Evolutionary conservation across 2,797 vertebrate species (phyloP), one percentile per base, ranked within the genome.

Genomic region (Parotocinclus haroldoi): DNA sequence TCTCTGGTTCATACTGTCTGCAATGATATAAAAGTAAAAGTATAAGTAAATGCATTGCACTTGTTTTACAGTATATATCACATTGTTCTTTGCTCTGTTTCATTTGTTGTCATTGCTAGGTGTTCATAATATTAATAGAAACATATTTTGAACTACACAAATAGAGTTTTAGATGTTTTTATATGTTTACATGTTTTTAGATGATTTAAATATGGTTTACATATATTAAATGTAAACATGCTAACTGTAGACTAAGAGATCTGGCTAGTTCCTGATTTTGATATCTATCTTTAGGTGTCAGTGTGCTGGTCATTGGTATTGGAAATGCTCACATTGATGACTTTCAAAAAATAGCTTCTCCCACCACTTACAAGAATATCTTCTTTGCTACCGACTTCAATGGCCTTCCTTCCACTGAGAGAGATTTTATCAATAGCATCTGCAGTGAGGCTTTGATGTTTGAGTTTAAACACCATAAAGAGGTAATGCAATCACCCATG

Each of bases 321-420:
- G 85, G 83, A 0, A 88, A 89, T 19, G 94, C 94, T 11, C 91
- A 95, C 63, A 76, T 87, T 0, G 45, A 83, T 16, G 94, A 96
- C 78, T 81, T 96, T 69, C 87, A 75, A 65, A 87, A 75, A 77
- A 91, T 95, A 3, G 78, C 88, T n/a, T 77, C 90, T 12, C 88
- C 91, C 18, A 81, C 86, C 71, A 88, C 80, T 75, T 90, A 92
- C 78, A 89, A 86, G 79, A 88, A 93, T 0, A 57, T 93, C 71
- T 96, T 96, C 83, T 94, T 86, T 0, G 76, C 89, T 14, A 80
- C 78, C n/a, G 90, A 91, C 0, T 96, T 96, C 0, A 88, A 94
- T 0, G 92, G 94, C 67, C 90, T 96, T 37, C 85, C 90, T 0
- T 82, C 89, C 5, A 86, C 96, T 19, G 91, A 95, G 67, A 84